These are phyloP conservation scores for Sesia apiformis DNA, from an alignment of 2,888 invertebrate genomes.

Conservation along the genomic window DNA sequence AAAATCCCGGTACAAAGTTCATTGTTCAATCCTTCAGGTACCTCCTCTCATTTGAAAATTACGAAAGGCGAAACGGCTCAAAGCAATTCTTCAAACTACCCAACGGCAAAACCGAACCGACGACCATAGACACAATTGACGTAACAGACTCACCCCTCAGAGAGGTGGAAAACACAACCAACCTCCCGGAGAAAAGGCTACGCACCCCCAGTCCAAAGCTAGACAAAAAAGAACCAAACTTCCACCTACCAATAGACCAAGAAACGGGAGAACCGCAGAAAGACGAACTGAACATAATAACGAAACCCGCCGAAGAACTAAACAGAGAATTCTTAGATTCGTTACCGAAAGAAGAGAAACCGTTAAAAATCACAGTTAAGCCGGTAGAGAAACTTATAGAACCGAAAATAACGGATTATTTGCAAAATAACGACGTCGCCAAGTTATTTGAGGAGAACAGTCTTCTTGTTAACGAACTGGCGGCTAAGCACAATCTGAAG, in stretches of 20 bases:
- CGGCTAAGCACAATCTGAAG: conserved; percentile 10
- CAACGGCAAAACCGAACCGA: conserved; percentile 38
- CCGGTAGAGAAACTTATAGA: conserved; percentile 46
- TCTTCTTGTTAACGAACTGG: conserved; percentile 7
- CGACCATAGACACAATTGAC: conserved; percentile 49
- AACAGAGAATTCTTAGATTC: conserved; percentile 63
- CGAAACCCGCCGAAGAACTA: conserved; percentile 51
- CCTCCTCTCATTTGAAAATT: conserved; percentile 79
- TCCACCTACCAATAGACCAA: conserved; percentile 15
- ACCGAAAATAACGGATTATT: not conserved
- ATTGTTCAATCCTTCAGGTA: conserved; percentile 56
- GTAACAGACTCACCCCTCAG: conserved; percentile 54
- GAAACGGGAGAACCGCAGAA: conserved; percentile 27
- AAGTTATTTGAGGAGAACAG: conserved; percentile 15
- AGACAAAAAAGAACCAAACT: conserved; percentile 11
- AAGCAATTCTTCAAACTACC: conserved; percentile 36
- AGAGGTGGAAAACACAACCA: conserved; percentile 18
- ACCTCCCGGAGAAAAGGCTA: conserved; percentile 23
- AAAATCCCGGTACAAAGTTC: not conserved
- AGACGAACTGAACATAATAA: conserved; percentile 32
- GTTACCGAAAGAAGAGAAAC: conserved; percentile 28
- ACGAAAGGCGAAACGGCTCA: conserved; percentile 59
- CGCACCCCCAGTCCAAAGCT: conserved; percentile 24
- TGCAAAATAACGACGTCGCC: conserved; percentile 9
- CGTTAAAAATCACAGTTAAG: conserved; percentile 36